A percentile compares a stretch with the other conserved stretches of the same genome.
phyloP scores from a whole-genome alignment of 2,797 vertebrate species.

The Pseudochirops cupreus region DNA sequence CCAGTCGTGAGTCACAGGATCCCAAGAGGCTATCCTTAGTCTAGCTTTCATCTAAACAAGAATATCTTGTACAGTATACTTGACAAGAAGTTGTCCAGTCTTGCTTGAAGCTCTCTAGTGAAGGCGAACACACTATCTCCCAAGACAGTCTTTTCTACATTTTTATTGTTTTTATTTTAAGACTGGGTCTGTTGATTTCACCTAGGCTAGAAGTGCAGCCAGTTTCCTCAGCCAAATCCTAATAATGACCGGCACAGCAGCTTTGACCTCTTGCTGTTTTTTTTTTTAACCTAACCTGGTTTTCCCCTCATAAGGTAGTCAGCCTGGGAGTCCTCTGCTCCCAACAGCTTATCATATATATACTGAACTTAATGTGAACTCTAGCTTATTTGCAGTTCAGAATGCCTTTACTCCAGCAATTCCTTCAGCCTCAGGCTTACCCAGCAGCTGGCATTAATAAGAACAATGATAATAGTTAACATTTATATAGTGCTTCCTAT shows the following conservation, averaged over 20 bases:
- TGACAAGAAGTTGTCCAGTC: background rate
- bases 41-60: background rate
- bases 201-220: background rate
- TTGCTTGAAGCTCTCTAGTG: background rate
- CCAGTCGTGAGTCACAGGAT: background rate
- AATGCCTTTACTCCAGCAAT: background rate
- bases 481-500: background rate
- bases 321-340: background rate
- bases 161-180: background rate
- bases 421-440: background rate
- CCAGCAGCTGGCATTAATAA: background rate
- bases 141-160: background rate
- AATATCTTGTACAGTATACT: background rate
- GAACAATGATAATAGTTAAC: background rate
- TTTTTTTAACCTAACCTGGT: background rate
- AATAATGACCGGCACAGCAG: background rate
- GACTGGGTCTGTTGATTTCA: background rate
- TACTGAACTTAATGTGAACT: background rate
- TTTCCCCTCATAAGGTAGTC: background rate
- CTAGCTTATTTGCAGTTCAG: background rate
- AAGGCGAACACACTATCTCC: background rate
- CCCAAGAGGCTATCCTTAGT: background rate
- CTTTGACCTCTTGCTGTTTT: background rate
- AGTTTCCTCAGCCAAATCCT: background rate
- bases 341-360: background rate